Evolutionary conservation across 2,888 invertebrate species (phyloP), one percentile per base, ranked within the genome.

Genomic region (Papilio protenor): DNA sequence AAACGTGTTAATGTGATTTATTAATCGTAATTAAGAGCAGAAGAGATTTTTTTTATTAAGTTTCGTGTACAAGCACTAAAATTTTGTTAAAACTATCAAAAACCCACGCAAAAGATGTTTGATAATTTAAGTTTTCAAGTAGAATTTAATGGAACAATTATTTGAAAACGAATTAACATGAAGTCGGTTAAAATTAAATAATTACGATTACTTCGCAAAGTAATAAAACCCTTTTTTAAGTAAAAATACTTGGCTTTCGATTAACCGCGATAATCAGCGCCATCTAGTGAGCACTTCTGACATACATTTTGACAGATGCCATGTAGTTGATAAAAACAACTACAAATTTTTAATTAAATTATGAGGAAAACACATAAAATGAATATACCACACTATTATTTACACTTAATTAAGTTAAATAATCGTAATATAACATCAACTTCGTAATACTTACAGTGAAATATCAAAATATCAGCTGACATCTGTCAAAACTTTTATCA

Each of bases 401-500:
- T 21, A 52, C 27, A 21, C 49, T 75, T 11, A 52, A 40, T 27
- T 64, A 12, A 40, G 52, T 47, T 12, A 52, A 52, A 52, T 21
- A 33, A n/a, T 40, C 16, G 27, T 64, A 57, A 61, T 16, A 40
- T 64, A 52, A 69, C 45, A 18, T 73, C 55, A 74, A 77, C 52
- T 40, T 21, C 61, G 77, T 81, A 86, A 85, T 90, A 90, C 88
- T 88, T 83, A 90, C 88, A 79, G 81, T 84, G 85, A 82, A 81
- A 83, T 85, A 86, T 86, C 84, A 83, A 81, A 79, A 90, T 27
- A 75, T 87, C 90, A 91, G 89, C 90, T 94, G 94, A 90, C 93
- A 94, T 82, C 93, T 94, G 94, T 93, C 93, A 93, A 91, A 92
- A 91, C 90, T 91, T 90, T 91, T 84, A 81, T 87, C 94, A 92